A percentile compares a stretch with the other conserved stretches of the same genome.
These are phyloP conservation scores for Crotalus horridus DNA, from an alignment of 2,113 vertebrate genomes.

Conservation along the genomic window DNA sequence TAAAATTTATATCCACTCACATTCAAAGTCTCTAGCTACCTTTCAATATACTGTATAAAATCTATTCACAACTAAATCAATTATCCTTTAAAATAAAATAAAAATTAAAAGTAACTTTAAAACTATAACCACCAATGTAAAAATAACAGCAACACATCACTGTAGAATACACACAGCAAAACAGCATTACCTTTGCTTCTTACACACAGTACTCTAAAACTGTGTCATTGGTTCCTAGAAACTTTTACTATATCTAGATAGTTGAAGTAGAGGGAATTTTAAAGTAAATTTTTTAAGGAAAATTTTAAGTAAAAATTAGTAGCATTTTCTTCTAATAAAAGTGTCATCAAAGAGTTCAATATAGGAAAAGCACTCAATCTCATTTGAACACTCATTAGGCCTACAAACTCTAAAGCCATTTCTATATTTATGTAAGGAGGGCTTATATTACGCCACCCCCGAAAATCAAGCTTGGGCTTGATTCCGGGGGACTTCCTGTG, in stretches of 20 bases:
- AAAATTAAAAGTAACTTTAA: neutral
- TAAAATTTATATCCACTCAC: neutral
- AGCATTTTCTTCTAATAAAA: neutral
- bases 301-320: no score
- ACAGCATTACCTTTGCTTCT: neutral
- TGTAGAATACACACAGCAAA: neutral
- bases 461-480: no score
- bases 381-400: neutral
- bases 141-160: neutral
- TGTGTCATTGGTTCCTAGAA: neutral
- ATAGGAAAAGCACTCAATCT: neutral
- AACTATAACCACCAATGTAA: neutral
- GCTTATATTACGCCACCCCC: no score
- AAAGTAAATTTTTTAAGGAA: neutral
- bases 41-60: neutral
- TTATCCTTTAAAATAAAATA: neutral
- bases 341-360: neutral
- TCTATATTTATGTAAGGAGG: neutral
- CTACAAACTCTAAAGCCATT: neutral
- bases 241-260: neutral
- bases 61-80: neutral
- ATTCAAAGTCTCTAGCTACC: neutral
- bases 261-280: neutral
- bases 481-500: no score
- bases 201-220: neutral